A percentile compares a stretch with the other conserved stretches of the same genome.
phyloP scores from a whole-genome alignment of 2,888 invertebrate genomes.

The Erpobdella octoculata region DNA sequence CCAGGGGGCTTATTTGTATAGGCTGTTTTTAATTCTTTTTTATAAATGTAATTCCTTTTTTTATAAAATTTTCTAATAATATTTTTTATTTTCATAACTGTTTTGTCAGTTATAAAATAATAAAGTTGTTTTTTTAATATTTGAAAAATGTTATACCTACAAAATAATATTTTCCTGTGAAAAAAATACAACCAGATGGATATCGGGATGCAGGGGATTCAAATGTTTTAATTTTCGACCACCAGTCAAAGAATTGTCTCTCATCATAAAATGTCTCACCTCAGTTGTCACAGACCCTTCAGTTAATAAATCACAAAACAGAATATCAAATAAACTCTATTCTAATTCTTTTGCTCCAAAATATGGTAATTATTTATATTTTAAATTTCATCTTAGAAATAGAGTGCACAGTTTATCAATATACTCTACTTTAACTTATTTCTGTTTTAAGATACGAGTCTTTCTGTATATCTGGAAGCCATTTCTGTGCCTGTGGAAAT shows the following conservation, averaged over 20 bases:
- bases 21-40: not conserved
- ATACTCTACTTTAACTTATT: too few relatives aligned
- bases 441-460: too few relatives aligned
- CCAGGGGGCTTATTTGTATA: not conserved
- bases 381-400: too few relatives aligned
- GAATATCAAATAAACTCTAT: too few relatives aligned
- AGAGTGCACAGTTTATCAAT: too few relatives aligned
- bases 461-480: too few relatives aligned
- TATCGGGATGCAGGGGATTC: conserved; percentile 4
- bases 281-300: not conserved
- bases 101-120: too few relatives aligned
- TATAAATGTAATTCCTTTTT: not conserved
- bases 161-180: not conserved
- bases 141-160: too few relatives aligned
- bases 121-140: not conserved
- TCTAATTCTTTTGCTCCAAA: too few relatives aligned
- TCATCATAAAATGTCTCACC: not conserved
- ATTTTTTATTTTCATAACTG: not conserved
- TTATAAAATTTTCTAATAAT: not conserved
- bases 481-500: not conserved
- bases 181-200: not conserved
- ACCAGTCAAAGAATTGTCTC: not conserved
- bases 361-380: too few relatives aligned
- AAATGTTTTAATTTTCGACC: conserved; percentile 8
- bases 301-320: too few relatives aligned